Evolutionary conservation across 2,888 invertebrate genomes (phyloP).

Genomic region (Slavum lentiscoides): DNA sequence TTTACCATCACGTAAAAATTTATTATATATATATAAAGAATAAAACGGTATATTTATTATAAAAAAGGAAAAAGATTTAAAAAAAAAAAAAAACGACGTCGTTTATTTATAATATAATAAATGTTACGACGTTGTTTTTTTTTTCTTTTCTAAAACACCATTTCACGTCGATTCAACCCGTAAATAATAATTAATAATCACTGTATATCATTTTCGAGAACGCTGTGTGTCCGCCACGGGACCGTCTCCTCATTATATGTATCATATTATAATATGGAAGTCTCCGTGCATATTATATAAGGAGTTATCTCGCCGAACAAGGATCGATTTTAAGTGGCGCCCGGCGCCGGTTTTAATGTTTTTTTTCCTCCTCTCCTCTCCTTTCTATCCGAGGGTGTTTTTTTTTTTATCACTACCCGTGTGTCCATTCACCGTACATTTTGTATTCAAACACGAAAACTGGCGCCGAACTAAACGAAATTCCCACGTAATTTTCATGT

Average conservation of each 20-base stretch:
- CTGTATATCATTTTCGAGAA: neutral
- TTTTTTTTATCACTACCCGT: conserved; percentile 19
- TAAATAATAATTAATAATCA: no score
- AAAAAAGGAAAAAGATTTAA: no score
- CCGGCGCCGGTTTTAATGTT: conserved; percentile 49
- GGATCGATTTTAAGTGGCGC: conserved; percentile 50
- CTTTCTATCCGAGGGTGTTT: conserved; percentile 15
- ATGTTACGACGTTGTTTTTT: no score
- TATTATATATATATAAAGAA: no score
- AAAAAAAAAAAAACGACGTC: no score
- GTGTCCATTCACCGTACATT: conserved; percentile 7
- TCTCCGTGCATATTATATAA: conserved; percentile 10
- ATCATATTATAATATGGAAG: neutral
- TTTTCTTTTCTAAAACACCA: no score
- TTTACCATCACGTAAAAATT: no score
- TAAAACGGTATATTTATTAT: no score
- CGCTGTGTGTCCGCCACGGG: neutral
- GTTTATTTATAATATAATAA: no score
- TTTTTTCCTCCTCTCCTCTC: neutral
- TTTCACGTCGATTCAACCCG: no score
- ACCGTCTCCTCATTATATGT: conserved; percentile 4
- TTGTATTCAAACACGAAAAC: conserved; percentile 20
- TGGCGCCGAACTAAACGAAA: conserved; percentile 1
- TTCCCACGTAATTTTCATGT: neutral
- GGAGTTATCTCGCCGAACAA: conserved; percentile 32